phyloP scores from a whole-genome alignment of 2,113 vertebrate genomes.

The Phalacrocorax pelagicus region DNA sequence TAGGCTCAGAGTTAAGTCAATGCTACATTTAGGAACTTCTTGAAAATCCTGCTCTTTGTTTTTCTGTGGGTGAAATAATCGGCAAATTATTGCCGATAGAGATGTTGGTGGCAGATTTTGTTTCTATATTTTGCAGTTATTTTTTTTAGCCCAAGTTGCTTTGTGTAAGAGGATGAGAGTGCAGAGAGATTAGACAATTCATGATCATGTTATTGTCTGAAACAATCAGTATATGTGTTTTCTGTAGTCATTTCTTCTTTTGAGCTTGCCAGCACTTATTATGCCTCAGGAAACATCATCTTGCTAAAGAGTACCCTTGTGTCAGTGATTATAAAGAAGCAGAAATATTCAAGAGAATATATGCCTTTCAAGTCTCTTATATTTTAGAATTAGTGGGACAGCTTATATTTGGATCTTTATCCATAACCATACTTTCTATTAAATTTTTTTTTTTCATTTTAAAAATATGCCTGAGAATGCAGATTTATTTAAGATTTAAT shows the following conservation, averaged over 20 bases:
- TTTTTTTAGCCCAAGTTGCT: not conserved
- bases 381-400: not conserved
- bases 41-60: not conserved
- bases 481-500: not conserved
- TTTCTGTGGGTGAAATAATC: not conserved
- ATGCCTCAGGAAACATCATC: constrained; percentile 10
- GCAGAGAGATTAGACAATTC: not conserved
- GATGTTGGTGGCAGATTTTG: not conserved
- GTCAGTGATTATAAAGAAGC: constrained; percentile 8
- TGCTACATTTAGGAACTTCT: not conserved
- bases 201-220: not conserved
- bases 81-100: not conserved
- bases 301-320: not conserved
- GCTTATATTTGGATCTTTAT: constrained; percentile 10
- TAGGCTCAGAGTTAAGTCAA: not conserved
- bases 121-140: not conserved
- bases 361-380: constrained; percentile 1
- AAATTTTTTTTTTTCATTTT: not conserved
- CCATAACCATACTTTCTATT: not conserved
- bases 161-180: not conserved
- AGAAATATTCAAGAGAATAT: not conserved
- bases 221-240: not conserved
- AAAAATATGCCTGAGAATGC: not conserved
- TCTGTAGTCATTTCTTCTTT: not conserved
- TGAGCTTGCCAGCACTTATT: not conserved